Base-by-base conservation (phyloP, 2,113 vertebrate species). In the Pygoscelis adeliae region DNA sequence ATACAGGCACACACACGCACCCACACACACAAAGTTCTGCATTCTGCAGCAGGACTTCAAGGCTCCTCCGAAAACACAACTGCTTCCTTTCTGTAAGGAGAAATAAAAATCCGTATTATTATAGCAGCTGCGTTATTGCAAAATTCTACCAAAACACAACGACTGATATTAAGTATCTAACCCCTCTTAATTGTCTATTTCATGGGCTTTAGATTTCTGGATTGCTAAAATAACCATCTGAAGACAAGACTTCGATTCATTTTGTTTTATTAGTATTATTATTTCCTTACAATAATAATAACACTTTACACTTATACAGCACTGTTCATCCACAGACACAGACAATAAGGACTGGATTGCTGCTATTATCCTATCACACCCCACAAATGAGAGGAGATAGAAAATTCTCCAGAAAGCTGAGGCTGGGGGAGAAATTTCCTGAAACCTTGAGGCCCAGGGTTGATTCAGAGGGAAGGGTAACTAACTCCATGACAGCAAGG, bases 161-260 rank as follows among this genome's bases (percentile, higher is more conserved):
- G 87, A 95, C 92, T 93, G 95, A 98, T 98, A 98, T 97, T 97
- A 98, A 98, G 96, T 97, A 94, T 94, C 97, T 98, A 98, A 97
- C 96, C 97, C 81, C 77, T 96, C 97, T 98, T 98, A 98, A 98
- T 98, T 98, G 98, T 98, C 98, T 97, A 98, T 98, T 98, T 98
- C 96, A 95, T 96, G 95, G 97, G 96, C 96, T 98, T 98, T 98
- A 97, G 96, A 96, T 98, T 98, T 93, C 84, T 95, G 95, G 92
- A 98, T 98, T 98, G 97, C 97, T 97, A 98, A 98, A 98, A 98
- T 97, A 98, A 97, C 98, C 98, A 92, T 97, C 94, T 97, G 96
- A 97, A 98, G 89, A 97, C 96, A 98, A 96, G 96, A 95, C 94
- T 97, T 95, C 92, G 85, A 98, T 98, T 98, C 97, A 93, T 98